Base-by-base conservation (phyloP, 2,113 vertebrate species). In the Lasiurus cinereus region DNA sequence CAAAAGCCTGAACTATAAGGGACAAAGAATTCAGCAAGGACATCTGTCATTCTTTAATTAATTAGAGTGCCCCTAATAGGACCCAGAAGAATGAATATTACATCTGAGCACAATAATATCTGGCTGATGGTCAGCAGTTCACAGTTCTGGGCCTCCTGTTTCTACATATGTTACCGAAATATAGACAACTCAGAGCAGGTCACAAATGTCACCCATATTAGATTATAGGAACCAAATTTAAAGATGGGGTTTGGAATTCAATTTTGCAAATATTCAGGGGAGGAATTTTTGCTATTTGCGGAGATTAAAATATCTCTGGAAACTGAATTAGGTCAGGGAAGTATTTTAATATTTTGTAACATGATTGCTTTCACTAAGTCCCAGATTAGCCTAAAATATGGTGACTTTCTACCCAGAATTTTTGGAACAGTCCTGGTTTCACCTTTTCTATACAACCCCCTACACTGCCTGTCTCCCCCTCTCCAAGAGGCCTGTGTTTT, bases 31-130 rank as follows among this genome's bases (percentile, higher is more conserved):
- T 96, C 87, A 70, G 48, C 52, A 36, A 21, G 11, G 70, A 77
- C 56, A 74, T 90, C 79, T 87, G 79, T 24, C 43, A 70, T 94
- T 72, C n/a, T 91, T 76, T 87, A 79, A 89, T 91, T 91, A 94
- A 96, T 90, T 79, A 52, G 48, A 83, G 14, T 29, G 14, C 10
- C 39, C 29, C 21, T 89, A 90, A 83, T 79, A 79, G 93, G 76
- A 92, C 70, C 31, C 64, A 96, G 56, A 96, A 83, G 56, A 62
- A 91, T 18, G 46, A 54, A 82, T 62, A 70, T 66, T 31, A 46
- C 33, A 52, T 94, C 87, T 79, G 74, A 80, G 21, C 27, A 91
- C 43, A 77, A 76, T 92, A 36, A 70, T 18, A 9, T 92, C 64
- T 43, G 10, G 64, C 36, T 48, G 31, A 66, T 29, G 74, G 46